Evolutionary conservation across 2,797 vertebrate genomes (phyloP).

Genomic region (Limosa lapponica): DNA sequence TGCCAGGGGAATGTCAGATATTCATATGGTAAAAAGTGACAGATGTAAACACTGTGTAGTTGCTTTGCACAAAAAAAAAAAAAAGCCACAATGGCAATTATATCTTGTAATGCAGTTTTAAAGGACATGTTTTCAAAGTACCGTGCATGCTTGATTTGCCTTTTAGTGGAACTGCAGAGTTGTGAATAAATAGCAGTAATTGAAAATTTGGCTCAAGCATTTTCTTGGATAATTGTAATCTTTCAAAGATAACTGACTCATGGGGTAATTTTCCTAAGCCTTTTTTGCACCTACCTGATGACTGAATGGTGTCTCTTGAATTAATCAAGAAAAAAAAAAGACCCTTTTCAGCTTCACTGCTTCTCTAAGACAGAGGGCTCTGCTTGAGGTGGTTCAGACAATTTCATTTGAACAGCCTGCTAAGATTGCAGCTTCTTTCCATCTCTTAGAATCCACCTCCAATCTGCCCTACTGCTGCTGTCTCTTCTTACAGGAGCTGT

Average conservation of each 20-base stretch:
- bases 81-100: neutral
- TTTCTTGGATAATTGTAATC: conserved; percentile 12
- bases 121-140: neutral
- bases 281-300: neutral
- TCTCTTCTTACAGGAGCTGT: neutral
- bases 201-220: neutral
- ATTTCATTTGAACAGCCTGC: neutral
- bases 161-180: neutral
- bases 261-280: neutral
- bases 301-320: neutral
- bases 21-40: neutral
- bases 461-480: neutral
- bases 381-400: neutral
- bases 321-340: neutral
- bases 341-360: neutral
- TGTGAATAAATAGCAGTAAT: conserved; percentile 27
- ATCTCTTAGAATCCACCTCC: neutral
- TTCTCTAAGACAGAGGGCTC: neutral
- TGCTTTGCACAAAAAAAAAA: neutral
- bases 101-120: neutral
- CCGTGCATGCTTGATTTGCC: neutral
- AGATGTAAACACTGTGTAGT: neutral
- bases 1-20: neutral
- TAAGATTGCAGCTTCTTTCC: neutral
- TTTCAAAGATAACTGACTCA: conserved; percentile 34